Evolutionary conservation across 2,797 vertebrate species (phyloP), one percentile per base, ranked within the genome.

Genomic region (Threskiornis aethiopicus): DNA sequence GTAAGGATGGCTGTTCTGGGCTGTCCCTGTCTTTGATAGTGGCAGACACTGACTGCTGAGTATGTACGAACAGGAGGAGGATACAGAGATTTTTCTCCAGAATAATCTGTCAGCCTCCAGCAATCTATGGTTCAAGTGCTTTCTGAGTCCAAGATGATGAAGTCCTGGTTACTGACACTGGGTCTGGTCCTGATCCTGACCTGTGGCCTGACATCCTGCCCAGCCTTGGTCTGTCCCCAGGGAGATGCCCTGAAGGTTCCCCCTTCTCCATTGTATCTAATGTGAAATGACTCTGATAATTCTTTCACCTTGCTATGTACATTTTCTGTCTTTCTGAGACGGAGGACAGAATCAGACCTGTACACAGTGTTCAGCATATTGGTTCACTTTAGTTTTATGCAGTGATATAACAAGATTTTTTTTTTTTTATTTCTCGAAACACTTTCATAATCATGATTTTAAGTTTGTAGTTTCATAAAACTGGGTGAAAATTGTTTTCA

Each of bases 381-480:
- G 59, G 4, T 62, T 69, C n/a, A 26, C 24, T 54, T 78, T 14
- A 42, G 54, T 17, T 58, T 78, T 92, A 42, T 26, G 55, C 22
- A 59, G 47, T 26, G 25, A 77, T 4, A 42, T 16, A 41, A 2
- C 6, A 49, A 44, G 8, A 25, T 44, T 71, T 79, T 35, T 12
- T 46, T n/a, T 24, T 13, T 17, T 58, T 41, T 47, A 28, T 47
- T 76, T 91, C 35, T 80, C 35, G 14, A 70, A 64, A 57, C 37
- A 29, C 31, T 59, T 91, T 52, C 4, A 13, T 57, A 86, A 78
- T 79, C 16, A 29, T 39, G 46, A 47, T 69, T 87, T 89, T 65
- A 78, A 81, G 21, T 67, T 81, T 58, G 19, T n/a, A 61, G 49
- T 66, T 93, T 84, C 57, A 84, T 81, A 91, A 90, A 72, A 65